Percentiles rank a stretch among this genome's conserved stretches.
Evolutionary conservation across 2,888 invertebrate species (phyloP).

Genomic region (Lacanobia oleracea): DNA sequence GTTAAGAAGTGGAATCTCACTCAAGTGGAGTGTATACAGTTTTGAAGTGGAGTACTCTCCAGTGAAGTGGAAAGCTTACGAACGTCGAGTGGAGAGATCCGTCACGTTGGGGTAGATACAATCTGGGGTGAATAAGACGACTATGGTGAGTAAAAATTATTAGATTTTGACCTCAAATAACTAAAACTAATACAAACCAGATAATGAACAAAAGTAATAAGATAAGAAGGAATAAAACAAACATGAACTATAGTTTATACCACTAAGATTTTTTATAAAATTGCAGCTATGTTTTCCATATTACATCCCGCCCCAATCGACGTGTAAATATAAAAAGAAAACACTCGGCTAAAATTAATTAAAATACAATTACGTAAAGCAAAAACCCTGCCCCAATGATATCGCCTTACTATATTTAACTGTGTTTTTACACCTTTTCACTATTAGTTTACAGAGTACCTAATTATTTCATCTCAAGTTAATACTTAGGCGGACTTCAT

Average conservation of each 20-base stretch:
- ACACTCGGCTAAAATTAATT: background rate
- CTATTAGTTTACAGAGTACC: background rate
- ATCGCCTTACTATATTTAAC: background rate
- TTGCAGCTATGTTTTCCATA: background rate
- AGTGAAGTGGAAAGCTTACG: constrained; percentile 52
- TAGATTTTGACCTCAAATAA: background rate
- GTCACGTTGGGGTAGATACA: constrained; percentile 42
- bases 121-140: constrained; percentile 13
- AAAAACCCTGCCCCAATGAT: background rate
- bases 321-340: background rate
- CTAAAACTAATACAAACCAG: background rate
- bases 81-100: constrained; percentile 58
- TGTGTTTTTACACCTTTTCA: background rate
- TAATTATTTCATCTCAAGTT: background rate
- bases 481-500: background rate
- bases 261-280: background rate
- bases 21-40: constrained; percentile 54
- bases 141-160: background rate
- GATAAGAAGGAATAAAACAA: background rate
- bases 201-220: background rate
- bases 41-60: constrained; percentile 42
- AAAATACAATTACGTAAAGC: background rate
- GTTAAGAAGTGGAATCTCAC: constrained; percentile 39
- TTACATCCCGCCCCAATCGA: background rate
- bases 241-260: background rate